These are phyloP conservation scores for Allygus modestus DNA, from an alignment of 2,888 invertebrate genomes.

Conservation along the genomic window DNA sequence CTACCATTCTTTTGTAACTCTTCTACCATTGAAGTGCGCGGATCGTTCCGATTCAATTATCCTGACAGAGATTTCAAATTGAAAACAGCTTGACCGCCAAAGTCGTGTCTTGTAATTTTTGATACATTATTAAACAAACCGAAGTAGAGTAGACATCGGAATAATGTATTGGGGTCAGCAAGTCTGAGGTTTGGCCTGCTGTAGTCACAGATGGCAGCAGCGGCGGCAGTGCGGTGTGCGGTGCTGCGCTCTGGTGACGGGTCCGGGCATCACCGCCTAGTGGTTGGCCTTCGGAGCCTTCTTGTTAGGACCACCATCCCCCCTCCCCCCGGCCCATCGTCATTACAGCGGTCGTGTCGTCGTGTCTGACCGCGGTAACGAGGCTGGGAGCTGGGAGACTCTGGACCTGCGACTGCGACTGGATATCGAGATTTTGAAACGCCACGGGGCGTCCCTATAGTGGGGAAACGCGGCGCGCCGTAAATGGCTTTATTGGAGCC, in stretches of 20 bases:
- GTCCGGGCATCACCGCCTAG: background rate
- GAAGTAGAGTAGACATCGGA: slow-evolving; percentile 17
- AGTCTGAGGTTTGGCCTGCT: background rate
- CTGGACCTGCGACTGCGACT: background rate
- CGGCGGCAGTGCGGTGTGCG: background rate
- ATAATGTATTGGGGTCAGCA: slow-evolving; percentile 23
- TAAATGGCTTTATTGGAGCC: background rate
- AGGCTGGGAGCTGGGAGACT: background rate
- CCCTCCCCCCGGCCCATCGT: background rate
- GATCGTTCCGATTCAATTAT: too few relatives aligned
- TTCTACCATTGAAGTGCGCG: too few relatives aligned
- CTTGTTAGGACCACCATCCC: slow-evolving; percentile 29
- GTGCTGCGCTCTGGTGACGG: slow-evolving; percentile 36
- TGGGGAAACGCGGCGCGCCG: background rate
- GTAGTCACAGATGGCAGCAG: too few relatives aligned
- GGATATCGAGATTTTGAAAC: slow-evolving; percentile 18
- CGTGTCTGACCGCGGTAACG: slow-evolving; percentile 23
- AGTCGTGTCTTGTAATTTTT: background rate
- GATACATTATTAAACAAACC: background rate
- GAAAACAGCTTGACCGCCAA: slow-evolving; percentile 27
- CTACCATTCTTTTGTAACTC: too few relatives aligned
- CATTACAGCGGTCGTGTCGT: slow-evolving; percentile 9
- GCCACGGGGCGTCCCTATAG: background rate
- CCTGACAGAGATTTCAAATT: too few relatives aligned
- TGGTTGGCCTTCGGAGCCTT: slow-evolving; percentile 50